Evolutionary conservation across 2,797 vertebrate species (phyloP).

Genomic region (Ceyx erithaca): DNA sequence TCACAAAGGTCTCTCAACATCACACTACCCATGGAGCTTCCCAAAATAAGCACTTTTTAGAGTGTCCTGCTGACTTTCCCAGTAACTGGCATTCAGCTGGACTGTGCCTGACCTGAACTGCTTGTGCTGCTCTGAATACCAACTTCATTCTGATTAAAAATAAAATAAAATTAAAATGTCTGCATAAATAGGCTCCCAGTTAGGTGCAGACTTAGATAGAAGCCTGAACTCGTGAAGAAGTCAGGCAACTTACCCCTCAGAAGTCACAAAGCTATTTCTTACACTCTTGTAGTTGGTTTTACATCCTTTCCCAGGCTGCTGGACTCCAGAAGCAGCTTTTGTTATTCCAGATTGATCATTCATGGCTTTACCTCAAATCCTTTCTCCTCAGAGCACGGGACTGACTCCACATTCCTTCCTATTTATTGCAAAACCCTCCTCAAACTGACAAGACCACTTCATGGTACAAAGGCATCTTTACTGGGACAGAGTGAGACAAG

Average conservation of each 20-base stretch:
- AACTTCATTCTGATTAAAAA: neutral
- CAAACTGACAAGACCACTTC: neutral
- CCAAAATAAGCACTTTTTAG: neutral
- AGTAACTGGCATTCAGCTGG: neutral
- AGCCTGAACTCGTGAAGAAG: neutral
- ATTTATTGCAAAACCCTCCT: slow-evolving; percentile 5
- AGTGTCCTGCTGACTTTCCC: neutral
- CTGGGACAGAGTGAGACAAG: neutral
- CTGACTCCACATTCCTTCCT: neutral
- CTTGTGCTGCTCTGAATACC: neutral
- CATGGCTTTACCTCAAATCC: neutral
- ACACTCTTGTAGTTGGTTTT: neutral
- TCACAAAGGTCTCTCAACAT: neutral
- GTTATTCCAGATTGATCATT: slow-evolving; percentile 2
- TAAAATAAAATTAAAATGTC: neutral
- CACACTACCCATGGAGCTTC: neutral
- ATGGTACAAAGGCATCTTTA: slow-evolving; percentile 3
- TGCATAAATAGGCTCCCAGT: neutral
- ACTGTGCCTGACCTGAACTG: neutral
- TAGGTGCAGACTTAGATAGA: neutral
- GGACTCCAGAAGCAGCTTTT: slow-evolving; percentile 28
- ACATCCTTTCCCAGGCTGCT: neutral
- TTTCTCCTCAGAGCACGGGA: neutral
- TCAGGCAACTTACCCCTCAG: neutral
- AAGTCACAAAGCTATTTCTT: neutral